Evolutionary conservation across 2,113 vertebrate species (phyloP).

Genomic region (Cercopithecus mona): DNA sequence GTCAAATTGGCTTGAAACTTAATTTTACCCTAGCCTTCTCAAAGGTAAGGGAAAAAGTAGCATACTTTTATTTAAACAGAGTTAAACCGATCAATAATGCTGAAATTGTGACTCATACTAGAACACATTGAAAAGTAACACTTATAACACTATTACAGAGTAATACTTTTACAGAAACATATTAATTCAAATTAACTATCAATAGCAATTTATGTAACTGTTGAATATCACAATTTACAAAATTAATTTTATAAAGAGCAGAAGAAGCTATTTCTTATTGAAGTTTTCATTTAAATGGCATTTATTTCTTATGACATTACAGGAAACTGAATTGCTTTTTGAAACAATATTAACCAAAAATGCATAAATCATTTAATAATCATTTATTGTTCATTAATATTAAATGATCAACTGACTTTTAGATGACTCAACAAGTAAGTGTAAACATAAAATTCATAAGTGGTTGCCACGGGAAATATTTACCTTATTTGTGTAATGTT

Average conservation of each 20-base stretch:
- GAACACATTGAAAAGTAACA: slow-evolving; percentile 50
- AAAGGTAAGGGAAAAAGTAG: slow-evolving; percentile 65
- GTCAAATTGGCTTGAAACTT: slow-evolving; percentile 71
- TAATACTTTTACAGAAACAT: slow-evolving; percentile 65
- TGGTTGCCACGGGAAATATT: neutral
- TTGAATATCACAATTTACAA: slow-evolving; percentile 72
- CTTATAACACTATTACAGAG: slow-evolving; percentile 64
- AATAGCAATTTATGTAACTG: slow-evolving; percentile 42
- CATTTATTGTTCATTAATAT: slow-evolving; percentile 64
- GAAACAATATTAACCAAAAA: slow-evolving; percentile 64
- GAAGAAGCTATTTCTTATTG: slow-evolving; percentile 46
- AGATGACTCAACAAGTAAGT: slow-evolving; percentile 54
- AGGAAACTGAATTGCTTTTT: slow-evolving; percentile 2
- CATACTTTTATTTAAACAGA: slow-evolving; percentile 59
- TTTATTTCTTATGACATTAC: slow-evolving; percentile 66
- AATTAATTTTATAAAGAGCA: slow-evolving; percentile 68
- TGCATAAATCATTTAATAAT: slow-evolving; percentile 57
- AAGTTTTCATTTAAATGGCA: slow-evolving; percentile 71
- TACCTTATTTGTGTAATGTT: slow-evolving; percentile 43
- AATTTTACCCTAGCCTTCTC: slow-evolving; percentile 60
- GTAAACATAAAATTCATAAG: neutral
- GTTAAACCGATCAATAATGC: slow-evolving; percentile 68
- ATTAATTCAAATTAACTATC: slow-evolving; percentile 59
- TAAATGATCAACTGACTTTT: slow-evolving; percentile 60
- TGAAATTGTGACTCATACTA: slow-evolving; percentile 74